These are phyloP conservation scores for Antitype chi DNA, from an alignment of 2,888 invertebrate genomes.

Conservation along the genomic window DNA sequence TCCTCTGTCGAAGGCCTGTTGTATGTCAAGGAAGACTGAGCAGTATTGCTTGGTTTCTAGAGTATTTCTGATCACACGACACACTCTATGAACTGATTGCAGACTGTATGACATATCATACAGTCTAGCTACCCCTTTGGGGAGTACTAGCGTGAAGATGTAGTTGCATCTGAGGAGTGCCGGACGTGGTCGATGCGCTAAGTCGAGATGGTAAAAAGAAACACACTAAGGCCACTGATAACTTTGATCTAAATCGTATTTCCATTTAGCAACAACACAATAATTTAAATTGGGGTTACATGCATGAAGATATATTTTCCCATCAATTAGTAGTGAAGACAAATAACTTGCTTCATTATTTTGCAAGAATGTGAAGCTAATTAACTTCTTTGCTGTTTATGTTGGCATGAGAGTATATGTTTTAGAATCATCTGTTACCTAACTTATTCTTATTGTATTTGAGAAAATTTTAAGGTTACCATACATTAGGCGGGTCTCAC, in stretches of 20 bases:
- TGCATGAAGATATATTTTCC: slow-evolving; percentile 22
- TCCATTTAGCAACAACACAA: neutral
- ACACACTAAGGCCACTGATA: neutral
- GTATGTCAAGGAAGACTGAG: no score
- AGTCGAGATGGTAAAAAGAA: no score
- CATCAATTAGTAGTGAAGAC: slow-evolving; percentile 30
- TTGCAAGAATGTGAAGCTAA: slow-evolving; percentile 28
- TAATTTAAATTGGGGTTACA: slow-evolving; percentile 1
- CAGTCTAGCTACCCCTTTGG: neutral
- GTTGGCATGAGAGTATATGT: slow-evolving; percentile 6
- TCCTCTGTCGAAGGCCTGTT: no score
- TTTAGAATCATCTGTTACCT: neutral
- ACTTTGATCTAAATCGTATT: neutral
- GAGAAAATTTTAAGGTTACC: neutral
- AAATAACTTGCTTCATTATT: slow-evolving; percentile 29
- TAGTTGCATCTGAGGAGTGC: no score
- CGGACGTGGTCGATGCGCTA: no score
- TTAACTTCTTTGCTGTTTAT: slow-evolving; percentile 5
- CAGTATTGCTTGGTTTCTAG: no score
- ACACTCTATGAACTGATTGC: no score
- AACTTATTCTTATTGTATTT: slow-evolving; percentile 3
- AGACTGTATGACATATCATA: no score
- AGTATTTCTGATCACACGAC: no score
- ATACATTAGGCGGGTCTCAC: neutral
- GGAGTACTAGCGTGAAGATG: neutral